Evolutionary conservation across 2,797 vertebrate genomes (phyloP).

Genomic region (Silurus lanzhouensis): DNA sequence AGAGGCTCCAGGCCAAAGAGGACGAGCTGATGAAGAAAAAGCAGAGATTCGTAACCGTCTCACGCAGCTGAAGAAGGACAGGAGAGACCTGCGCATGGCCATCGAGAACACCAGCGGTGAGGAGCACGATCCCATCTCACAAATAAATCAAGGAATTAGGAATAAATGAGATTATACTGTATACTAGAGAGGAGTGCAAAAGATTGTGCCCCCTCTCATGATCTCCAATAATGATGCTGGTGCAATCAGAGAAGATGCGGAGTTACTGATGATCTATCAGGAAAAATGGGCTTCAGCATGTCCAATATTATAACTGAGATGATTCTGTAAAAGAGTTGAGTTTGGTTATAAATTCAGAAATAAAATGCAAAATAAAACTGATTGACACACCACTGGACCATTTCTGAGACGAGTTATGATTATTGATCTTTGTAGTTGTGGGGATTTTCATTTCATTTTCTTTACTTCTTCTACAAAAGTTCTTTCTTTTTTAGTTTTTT

Average conservation of each 20-base stretch:
- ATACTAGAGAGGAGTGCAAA: neutral
- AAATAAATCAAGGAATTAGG: neutral
- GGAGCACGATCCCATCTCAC: slow-evolving; percentile 11
- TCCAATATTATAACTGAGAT: neutral
- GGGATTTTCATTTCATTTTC: neutral
- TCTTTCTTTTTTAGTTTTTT: neutral
- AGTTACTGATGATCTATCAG: neutral
- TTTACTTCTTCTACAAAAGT: neutral
- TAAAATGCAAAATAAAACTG: neutral
- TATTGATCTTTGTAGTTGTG: neutral
- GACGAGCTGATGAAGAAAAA: slow-evolving; percentile 88
- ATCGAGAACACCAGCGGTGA: slow-evolving; percentile 86
- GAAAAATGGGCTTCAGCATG: neutral
- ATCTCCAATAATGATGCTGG: neutral
- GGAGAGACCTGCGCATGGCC: slow-evolving; percentile 82
- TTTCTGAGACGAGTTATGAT: neutral
- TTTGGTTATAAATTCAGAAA: neutral
- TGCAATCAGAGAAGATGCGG: neutral
- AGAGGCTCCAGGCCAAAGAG: slow-evolving; percentile 85
- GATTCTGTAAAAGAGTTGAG: neutral
- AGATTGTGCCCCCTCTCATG: neutral
- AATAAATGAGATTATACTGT: neutral
- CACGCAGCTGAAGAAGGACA: slow-evolving; percentile 89
- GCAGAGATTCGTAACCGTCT: slow-evolving; percentile 84
- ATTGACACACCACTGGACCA: neutral